These are phyloP conservation scores for Drosophila anomalata DNA, from an alignment of 2,888 invertebrate genomes.

Conservation along the genomic window DNA sequence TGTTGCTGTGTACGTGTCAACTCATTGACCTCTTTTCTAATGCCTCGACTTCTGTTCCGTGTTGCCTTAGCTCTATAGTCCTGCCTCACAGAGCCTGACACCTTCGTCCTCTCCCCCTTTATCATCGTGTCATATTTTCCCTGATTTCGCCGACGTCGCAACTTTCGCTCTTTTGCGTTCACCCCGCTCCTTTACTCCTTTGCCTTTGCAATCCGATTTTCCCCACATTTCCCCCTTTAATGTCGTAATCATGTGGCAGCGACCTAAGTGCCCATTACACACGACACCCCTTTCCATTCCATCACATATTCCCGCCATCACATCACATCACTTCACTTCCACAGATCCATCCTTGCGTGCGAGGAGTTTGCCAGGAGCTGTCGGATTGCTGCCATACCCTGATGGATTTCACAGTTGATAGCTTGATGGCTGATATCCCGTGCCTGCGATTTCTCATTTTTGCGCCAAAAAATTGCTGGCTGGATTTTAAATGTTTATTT, in stretches of 20 bases:
- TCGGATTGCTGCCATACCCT: constrained; percentile 27
- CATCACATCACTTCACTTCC: not conserved
- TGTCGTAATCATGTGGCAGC: constrained; percentile 68
- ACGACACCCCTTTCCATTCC: constrained; percentile 17
- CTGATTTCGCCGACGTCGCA: constrained; percentile 47
- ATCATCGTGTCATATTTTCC: constrained; percentile 20
- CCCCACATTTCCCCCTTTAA: constrained; percentile 43
- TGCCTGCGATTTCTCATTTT: constrained; percentile 21
- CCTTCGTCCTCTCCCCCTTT: not conserved
- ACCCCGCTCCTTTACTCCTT: constrained; percentile 28
- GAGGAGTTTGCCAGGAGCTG: constrained; percentile 26
- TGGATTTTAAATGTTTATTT: constrained; percentile 1
- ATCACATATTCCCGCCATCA: constrained; percentile 11
- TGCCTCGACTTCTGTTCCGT: constrained; percentile 37
- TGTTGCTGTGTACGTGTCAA: constrained; percentile 64
- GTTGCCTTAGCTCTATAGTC: constrained; percentile 28
- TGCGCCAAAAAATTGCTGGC: constrained; percentile 10
- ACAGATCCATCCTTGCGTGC: constrained; percentile 7
- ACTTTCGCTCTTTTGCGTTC: constrained; percentile 23
- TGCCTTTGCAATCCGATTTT: constrained; percentile 18
- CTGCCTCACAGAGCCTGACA: constrained; percentile 1
- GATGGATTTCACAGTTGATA: constrained; percentile 45
- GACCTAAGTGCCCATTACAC: constrained; percentile 54
- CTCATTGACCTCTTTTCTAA: constrained; percentile 70
- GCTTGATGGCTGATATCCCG: constrained; percentile 25